Base-by-base conservation (phyloP, 2,888 invertebrate species). In the Sepioteuthis lessoniana region DNA sequence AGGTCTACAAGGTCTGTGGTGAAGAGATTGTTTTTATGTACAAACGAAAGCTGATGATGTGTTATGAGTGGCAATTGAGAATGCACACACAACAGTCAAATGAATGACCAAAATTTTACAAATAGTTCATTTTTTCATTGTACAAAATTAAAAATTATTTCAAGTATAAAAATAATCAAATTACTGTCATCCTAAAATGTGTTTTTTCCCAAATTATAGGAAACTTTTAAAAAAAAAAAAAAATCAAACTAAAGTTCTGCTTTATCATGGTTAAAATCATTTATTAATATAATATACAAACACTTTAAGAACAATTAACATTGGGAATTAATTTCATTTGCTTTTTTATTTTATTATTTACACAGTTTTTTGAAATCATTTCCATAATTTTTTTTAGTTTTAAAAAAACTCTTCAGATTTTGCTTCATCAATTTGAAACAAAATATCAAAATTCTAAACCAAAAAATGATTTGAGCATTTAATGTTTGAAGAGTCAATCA, bases 1-100 rank as follows among this genome's bases (percentile, higher is more conserved):
- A 8, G 99, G 98, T 96, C 97, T 99, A 94, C 99, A 99, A 97
- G 99, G 99, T 97, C 99, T 99, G 0, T 99, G 99, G 99, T 98
- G 98, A 95, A 98, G 98, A 97, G 99, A 99, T 0, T 98, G 99
- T 94, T 97, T 99, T 95, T 99, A 99, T 97, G 99, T 99, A 8
- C 98, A 99, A 94, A 98, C 98, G 97, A 99, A 99, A 97, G 98
- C 98, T n/a, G n/a, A n/a, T 96, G 99, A 97, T 94, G 94, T 97
- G 47, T 95, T 97, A 93, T 50, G 50, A 19, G 97, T 97, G 35
- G 97, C 97, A 13, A 96, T 97, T 91, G 97, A 97, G 94, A 97
- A 97, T 94, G 97, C 97, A 10, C 97, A 97, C 94, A 97, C 97
- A 55, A 97, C 97, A 10, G 95, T 97, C 76, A 97, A 97, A 90